Evolutionary conservation across 2,797 vertebrate species (phyloP), one percentile per base, ranked within the genome.

Genomic region (Pristis pectinata): DNA sequence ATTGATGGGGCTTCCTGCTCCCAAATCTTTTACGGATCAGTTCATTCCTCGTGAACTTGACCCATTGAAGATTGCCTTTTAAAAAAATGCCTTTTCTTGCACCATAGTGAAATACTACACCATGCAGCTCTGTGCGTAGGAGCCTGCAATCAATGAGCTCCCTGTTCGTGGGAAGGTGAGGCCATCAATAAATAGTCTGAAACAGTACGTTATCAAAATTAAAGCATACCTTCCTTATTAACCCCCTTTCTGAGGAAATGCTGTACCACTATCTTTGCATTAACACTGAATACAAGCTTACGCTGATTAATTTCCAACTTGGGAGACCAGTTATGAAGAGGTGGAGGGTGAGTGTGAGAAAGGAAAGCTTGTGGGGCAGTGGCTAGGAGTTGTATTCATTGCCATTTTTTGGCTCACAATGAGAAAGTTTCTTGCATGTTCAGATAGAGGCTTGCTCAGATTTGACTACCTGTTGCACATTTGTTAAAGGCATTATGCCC

Each of bases 1-100:
- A 93, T 93, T 93, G 91, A 93, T 93, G 91, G 61, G 91, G 64
- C 61, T 93, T 72, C 44, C 91, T 93, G 91, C 59, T 41, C 37
- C 91, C n/a, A 70, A 72, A 93, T 93, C 61, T 10, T 72, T 93
- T 93, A 49, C 27, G 41, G 91, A 93, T 70, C 64, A 70, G 64
- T 72, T 93, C 91, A 93, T 41, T 93, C 37, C 41, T 93, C 37
- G 6, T 93, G 91, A 93, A 93, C 91, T 72, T 70, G 64, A 67
- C 91, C 64, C 64, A 87, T 49, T 27, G 5, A 93, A 93, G 91
- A 64, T 72, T 72, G 76, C 30, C 61, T 72, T 13, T 87, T 13
- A 41, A 27, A 72, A 72, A 70, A 41, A 44, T 70, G 37, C 7
- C 22, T 13, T 30, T 72, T 30, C 37, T 49, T 67, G 22, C 22